Evolutionary conservation across 1,140 invertebrate genomes (phyloP).

Genomic region (Cotesia typhae): DNA sequence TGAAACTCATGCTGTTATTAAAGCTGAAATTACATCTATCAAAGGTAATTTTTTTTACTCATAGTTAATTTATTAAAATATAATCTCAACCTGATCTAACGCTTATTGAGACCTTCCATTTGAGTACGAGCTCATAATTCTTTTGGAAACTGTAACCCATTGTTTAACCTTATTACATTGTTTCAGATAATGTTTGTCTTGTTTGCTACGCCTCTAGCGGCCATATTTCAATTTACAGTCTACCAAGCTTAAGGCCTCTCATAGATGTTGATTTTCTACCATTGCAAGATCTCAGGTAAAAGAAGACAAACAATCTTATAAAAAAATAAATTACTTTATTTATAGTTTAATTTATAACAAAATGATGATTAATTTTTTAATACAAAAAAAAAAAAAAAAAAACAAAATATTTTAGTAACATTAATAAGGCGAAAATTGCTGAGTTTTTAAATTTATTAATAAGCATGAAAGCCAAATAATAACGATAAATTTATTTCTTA

Average conservation of each 20-base stretch:
- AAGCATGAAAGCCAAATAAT: constrained; percentile 1
- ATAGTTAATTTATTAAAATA: background rate
- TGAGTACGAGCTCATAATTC: too few relatives aligned
- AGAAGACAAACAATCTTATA: constrained; percentile 28
- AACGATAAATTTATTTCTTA: background rate
- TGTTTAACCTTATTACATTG: constrained; percentile 35
- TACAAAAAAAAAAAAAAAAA: too few relatives aligned
- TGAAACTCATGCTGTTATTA: constrained; percentile 90
- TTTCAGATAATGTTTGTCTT: constrained; percentile 91
- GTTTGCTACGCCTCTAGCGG: constrained; percentile 94
- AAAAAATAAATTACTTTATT: too few relatives aligned
- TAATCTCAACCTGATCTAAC: too few relatives aligned
- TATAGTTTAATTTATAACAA: too few relatives aligned
- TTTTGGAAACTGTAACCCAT: background rate
- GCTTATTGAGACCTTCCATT: too few relatives aligned
- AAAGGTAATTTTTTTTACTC: constrained; percentile 74
- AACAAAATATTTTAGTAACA: too few relatives aligned
- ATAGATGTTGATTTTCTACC: constrained; percentile 94
- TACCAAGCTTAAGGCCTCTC: constrained; percentile 90
- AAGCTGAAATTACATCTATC: constrained; percentile 91
- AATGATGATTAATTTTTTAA: too few relatives aligned
- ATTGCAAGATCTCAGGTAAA: constrained; percentile 91
- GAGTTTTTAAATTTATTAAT: too few relatives aligned
- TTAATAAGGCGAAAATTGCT: too few relatives aligned
- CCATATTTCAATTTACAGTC: constrained; percentile 88